Base-by-base conservation (phyloP, 2,113 vertebrate species). In the Chascanopsetta lugubris region DNA sequence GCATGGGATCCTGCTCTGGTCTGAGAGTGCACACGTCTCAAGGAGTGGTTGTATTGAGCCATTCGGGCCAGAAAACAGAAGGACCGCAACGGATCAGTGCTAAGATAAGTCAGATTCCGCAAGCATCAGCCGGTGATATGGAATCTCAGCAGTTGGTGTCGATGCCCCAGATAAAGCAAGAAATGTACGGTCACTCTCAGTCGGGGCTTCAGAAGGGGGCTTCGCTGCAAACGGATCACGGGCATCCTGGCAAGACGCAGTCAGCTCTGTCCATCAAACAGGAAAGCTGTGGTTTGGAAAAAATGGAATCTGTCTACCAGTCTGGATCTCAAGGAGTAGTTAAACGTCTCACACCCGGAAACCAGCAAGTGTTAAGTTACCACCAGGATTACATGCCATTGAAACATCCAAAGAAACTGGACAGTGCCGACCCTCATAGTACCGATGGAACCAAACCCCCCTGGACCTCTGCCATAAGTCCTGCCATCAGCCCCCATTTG, bases 61-160 rank as follows among this genome's bases (percentile, higher is more conserved):
- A 98, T 60, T 99, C 97, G 0, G 96, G 96, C 0, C 96, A 99
- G 84, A 99, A 99, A 87, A 96, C 94, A 0, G 97, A 99, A 81
- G 97, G 97, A 6, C 94, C 94, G 0, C 96, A 95, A 69, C 88
- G 97, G 3, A 97, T 99, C 26, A 97, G 94, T 57, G 97, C 97
- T 47, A 98, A 98, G 84, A 99, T 99, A 58, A 98, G 96, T 86
- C 97, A 95, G 87, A 99, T 99, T 58, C 97, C 97, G 25, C 96
- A 95, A 0, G 96, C 97, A 22, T 96, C 96, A 0, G 94, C 94
- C 0, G 94, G 96, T 9, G 97, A 99, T 70, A 98, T 98, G 0
- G 97, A 99, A 64, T 97, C 97, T 45, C 97, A 98, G 51, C 97
- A 97, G 86, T 92, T 97, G 0, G 96, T 98, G 1, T 94, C 96